These are phyloP conservation scores for Acleris sparsana DNA, from an alignment of 2,888 invertebrate genomes.

Conservation along the genomic window DNA sequence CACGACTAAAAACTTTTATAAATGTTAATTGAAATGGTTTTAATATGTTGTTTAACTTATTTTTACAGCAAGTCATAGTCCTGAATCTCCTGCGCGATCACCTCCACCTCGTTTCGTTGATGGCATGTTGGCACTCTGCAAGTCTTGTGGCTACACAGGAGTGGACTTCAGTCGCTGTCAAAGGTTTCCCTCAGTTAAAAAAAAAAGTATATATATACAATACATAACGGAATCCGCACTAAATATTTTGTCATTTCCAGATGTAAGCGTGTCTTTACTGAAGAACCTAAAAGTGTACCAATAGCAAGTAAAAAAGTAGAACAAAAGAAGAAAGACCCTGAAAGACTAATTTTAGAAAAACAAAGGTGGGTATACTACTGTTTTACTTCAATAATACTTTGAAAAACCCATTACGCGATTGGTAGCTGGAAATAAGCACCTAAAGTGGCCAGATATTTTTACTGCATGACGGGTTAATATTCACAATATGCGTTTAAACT, in stretches of 20 bases:
- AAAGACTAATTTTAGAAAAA: constrained; percentile 67
- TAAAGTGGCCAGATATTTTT: too few species aligned
- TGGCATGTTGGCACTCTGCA: constrained; percentile 91
- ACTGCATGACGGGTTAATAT: too few species aligned
- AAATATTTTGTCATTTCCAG: constrained; percentile 53
- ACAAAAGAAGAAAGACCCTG: constrained; percentile 78
- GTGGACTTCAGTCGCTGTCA: constrained; percentile 91
- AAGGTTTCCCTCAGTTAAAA: constrained; percentile 63
- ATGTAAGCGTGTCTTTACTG: constrained; percentile 88
- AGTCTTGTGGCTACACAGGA: constrained; percentile 90
- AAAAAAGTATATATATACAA: background rate
- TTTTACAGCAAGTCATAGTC: constrained; percentile 64
- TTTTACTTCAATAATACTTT: background rate
- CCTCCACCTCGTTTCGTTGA: constrained; percentile 86
- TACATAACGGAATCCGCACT: constrained; percentile 9
- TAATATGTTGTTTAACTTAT: too few species aligned
- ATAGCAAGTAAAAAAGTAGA: constrained; percentile 75
- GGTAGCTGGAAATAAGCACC: too few species aligned
- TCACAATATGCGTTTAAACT: too few species aligned
- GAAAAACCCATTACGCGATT: too few species aligned
- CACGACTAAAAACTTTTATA: too few species aligned
- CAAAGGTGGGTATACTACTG: constrained; percentile 53
- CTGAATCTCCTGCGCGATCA: constrained; percentile 81
- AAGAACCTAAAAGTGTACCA: constrained; percentile 86
- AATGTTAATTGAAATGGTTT: too few species aligned